Base-by-base conservation (phyloP, 2,113 vertebrate genomes). In the Setophaga kirtlandii region DNA sequence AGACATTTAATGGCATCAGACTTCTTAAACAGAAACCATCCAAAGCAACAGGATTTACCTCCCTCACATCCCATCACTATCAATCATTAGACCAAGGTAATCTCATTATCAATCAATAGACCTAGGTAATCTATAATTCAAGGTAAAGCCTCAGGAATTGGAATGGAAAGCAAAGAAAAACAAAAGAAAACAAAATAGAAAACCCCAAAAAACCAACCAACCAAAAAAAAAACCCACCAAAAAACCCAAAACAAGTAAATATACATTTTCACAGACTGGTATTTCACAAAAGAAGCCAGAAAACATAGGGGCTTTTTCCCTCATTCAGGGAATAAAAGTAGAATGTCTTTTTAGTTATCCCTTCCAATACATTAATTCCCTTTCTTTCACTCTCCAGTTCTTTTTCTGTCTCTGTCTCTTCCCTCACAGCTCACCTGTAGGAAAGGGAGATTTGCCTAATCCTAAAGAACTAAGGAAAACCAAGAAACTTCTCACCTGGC, bases 21-120 rank as follows among this genome's bases (percentile, higher is more conserved):
- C 5, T 37, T 70, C 44, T 58, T 68, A 75, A 93, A 55, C 9
- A 37, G 31, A 56, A 90, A 24, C 11, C 31, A 62, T 31, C 12
- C 2, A 14, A 89, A 95, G 4, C 16, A 91, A 68, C 8, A 73
- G 5, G 3, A 2, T 71, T 75, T 20, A 49, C 17, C 9, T 82
- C 15, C 67, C 33, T 88, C 50, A 49, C 59, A 64, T 76, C 27
- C 10, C 10, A 6, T 59, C 60, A 67, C 59, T 67, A 86, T 74
- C 62, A 91, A 27, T 83, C 76, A 33, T 37, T 53, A 89, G 46
- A 73, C 33, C n/a, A 73, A 76, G 49, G 4, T 75, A 88, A 94
- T 47, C n/a, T 65, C 52, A 50, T 67, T 77, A 94, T 67, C 63
- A 89, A 27, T 83, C 76, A 70, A 62, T 37, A 89, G 59, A 86